Conservation (phyloP, 2,888 invertebrate species). For the Mimachlamys varia region DNA sequence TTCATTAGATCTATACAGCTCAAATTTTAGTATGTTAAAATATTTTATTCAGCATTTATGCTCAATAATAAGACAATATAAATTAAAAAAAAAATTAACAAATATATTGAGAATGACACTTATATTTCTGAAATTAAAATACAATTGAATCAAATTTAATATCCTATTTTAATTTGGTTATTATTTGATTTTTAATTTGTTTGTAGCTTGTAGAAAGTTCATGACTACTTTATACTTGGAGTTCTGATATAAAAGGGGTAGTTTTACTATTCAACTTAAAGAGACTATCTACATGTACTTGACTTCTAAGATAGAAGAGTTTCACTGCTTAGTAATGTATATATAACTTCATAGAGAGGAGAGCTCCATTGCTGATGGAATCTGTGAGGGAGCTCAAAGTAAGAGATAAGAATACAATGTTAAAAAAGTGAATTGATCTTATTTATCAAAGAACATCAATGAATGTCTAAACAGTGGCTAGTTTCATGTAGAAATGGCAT, state of each 20-base stretch:
- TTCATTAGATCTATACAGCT: too few relatives aligned
- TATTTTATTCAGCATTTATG: too few relatives aligned
- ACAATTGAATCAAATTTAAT: too few relatives aligned
- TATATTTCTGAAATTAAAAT: too few relatives aligned
- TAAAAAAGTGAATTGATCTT: slow-evolving; percentile 11
- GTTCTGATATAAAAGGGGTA: background rate
- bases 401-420: slow-evolving; percentile 16
- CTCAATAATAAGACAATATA: too few relatives aligned
- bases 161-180: too few relatives aligned
- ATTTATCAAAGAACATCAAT: slow-evolving; percentile 27
- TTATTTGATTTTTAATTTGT: too few relatives aligned
- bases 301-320: background rate
- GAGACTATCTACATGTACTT: background rate
- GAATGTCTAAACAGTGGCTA: slow-evolving; percentile 3
- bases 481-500: slow-evolving; percentile 15
- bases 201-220: too few relatives aligned
- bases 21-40: too few relatives aligned
- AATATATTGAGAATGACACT: too few relatives aligned
- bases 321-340: background rate
- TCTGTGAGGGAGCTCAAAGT: background rate
- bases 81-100: too few relatives aligned
- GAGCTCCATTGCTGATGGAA: background rate
- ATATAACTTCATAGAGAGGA: background rate
- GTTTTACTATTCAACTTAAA: background rate
- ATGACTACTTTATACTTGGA: background rate